Base-by-base conservation (phyloP, 2,113 vertebrate species). In the Osmerus eperlanus region DNA sequence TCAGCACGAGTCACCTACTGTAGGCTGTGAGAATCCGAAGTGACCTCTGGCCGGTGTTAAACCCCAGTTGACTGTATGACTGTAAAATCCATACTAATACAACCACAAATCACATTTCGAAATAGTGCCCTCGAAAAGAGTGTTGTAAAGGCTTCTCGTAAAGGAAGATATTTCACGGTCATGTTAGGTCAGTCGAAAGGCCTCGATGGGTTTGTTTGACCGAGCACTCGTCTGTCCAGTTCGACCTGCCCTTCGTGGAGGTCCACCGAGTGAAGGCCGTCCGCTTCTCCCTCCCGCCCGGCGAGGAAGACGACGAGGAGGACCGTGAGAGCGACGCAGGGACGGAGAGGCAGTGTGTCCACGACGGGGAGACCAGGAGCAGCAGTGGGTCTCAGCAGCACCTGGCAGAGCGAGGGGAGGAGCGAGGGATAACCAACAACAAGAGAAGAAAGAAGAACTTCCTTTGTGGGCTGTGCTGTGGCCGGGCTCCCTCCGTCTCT, bases 231-330 rank as follows among this genome's bases (percentile, higher is more conserved):
- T 11, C 14, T 11, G 12, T 29, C 51, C 59, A 95, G 94, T 95
- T 95, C 78, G 93, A 93, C 75, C 81, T 95, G 76, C 92, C 93
- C 0, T 94, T 94, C 55, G 94, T 95, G 56, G 91, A 94, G 64
- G 93, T 94, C 65, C 89, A 94, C 75, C 92, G 94, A 0, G 93
- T 94, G 25, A 92, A 82, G 73, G 93, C 92, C 0, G 72, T 92
- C 55, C 89, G 88, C 0, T 94, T 94, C 78, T 88, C 67, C 52
- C 74, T 90, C 15, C 78, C 84, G 0, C 72, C 81, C 3, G 65
- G 54, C 16, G 82, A 77, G 47, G 88, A 86, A 3, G 74, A 81
- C 2, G 81, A 82, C 0, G 78, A 83, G 1, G 80, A 80, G 41
- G 70, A 67, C 0, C 59, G 9, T 0, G 72, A 53, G n/a, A 28